Evolutionary conservation across 2,113 vertebrate genomes (phyloP).

Genomic region (Bagarius yarrelli): DNA sequence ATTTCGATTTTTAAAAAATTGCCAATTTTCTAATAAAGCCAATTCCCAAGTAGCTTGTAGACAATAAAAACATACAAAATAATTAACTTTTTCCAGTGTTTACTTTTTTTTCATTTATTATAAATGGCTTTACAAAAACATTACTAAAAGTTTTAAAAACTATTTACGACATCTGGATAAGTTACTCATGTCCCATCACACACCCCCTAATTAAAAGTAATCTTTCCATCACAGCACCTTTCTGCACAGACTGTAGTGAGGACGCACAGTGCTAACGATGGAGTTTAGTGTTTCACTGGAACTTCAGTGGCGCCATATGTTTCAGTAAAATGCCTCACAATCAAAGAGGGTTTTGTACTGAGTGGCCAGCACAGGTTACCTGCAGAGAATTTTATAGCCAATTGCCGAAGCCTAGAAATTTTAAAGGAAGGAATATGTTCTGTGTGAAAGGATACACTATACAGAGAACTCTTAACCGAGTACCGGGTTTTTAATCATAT

Average conservation of each 20-base stretch:
- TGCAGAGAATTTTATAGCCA: constrained; percentile 58
- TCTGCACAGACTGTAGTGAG: constrained; percentile 7
- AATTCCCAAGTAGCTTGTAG: too few relatives aligned
- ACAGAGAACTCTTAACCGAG: neutral
- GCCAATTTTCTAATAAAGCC: too few relatives aligned
- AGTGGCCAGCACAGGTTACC: constrained; percentile 50
- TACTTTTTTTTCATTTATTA: too few relatives aligned
- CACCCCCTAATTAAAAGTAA: neutral
- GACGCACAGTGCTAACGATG: neutral
- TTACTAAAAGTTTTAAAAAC: too few relatives aligned
- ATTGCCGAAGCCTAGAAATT: constrained; percentile 46
- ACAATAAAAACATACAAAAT: too few relatives aligned
- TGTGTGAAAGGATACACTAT: constrained; percentile 21
- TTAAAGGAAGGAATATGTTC: constrained; percentile 13
- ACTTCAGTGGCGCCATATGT: constrained; percentile 40
- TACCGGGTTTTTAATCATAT: neutral
- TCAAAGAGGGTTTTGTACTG: constrained; percentile 66
- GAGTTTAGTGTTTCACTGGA: constrained; percentile 25
- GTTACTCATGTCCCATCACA: neutral
- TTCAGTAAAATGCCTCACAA: constrained; percentile 42
- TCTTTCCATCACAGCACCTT: constrained; percentile 3
- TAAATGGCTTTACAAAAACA: too few relatives aligned
- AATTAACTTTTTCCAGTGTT: too few relatives aligned
- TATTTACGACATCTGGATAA: neutral
- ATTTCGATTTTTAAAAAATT: too few relatives aligned